Percentiles rank a stretch among this genome's conserved stretches.
Conservation (phyloP, 1,140 invertebrate genomes). For the Magallana ariakensis region DNA sequence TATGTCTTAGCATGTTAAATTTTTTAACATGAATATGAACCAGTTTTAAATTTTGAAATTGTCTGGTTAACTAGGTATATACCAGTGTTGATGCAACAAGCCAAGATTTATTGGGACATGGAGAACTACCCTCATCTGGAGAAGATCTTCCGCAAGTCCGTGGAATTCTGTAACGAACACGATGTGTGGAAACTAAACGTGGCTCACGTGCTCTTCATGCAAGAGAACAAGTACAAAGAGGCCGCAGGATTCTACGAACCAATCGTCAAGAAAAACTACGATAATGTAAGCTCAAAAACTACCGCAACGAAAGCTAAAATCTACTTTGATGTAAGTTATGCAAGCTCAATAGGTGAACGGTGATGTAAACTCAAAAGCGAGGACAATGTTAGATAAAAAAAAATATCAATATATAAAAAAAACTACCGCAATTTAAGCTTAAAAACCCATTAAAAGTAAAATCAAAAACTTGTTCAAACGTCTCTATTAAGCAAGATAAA, state of each 20-base stretch:
- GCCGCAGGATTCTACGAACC: constrained; percentile 99
- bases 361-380: too few species aligned
- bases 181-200: constrained; percentile 98
- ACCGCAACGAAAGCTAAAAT: background rate
- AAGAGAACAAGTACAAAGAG: constrained; percentile 99
- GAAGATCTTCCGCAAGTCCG: constrained; percentile 89
- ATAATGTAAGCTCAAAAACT: constrained; percentile 84
- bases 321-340: too few species aligned
- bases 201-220: constrained; percentile 99
- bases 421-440: too few species aligned
- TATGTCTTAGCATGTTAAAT: too few species aligned
- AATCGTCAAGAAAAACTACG: constrained; percentile 97
- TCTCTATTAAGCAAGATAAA: too few species aligned
- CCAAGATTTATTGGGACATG: constrained; percentile 99
- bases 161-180: constrained; percentile 98
- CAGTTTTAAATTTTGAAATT: too few species aligned
- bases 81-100: constrained; percentile 98
- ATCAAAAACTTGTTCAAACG: too few species aligned
- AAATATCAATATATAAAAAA: too few species aligned
- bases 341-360: too few species aligned
- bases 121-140: constrained; percentile 93
- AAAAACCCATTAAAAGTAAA: too few species aligned
- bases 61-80: constrained; percentile 82
- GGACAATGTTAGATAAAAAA: too few species aligned
- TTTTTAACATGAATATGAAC: too few species aligned